Evolutionary conservation across 2,797 vertebrate genomes (phyloP).

Genomic region (Pseudochirops cupreus): DNA sequence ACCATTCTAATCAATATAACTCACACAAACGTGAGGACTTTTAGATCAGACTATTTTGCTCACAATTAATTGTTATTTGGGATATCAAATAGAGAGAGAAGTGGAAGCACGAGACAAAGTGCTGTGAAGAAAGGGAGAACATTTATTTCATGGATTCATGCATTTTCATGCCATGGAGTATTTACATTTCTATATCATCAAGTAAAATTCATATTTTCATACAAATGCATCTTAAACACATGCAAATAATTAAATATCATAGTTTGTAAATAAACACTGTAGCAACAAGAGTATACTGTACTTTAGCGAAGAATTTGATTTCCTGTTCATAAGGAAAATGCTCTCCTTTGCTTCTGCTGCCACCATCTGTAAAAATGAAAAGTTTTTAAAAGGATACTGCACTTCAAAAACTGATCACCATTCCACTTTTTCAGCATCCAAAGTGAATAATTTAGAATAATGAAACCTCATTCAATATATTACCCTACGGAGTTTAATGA

Average conservation of each 20-base stretch:
- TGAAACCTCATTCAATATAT: not conserved
- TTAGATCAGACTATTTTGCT: not conserved
- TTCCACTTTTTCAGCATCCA: not conserved
- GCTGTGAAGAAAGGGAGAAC: conserved; percentile 9
- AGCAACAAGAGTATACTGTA: conserved; percentile 84
- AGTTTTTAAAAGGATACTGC: conserved; percentile 60
- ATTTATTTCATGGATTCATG: not conserved
- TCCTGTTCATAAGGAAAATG: conserved; percentile 95
- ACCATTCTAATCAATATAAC: not conserved
- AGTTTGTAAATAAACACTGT: conserved; percentile 56
- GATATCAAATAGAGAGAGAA: not conserved
- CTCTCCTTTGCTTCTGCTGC: conserved; percentile 90
- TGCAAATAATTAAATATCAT: not conserved
- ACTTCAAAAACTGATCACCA: not conserved
- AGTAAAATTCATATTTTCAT: conserved; percentile 11
- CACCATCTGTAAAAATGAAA: conserved; percentile 88
- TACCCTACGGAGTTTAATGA: not conserved
- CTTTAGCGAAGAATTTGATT: conserved; percentile 98
- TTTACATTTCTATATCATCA: not conserved
- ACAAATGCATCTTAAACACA: conserved; percentile 38
- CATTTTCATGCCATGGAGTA: conserved; percentile 53
- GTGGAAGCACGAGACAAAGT: not conserved
- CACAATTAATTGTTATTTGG: not conserved
- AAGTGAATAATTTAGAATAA: not conserved
- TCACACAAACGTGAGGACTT: not conserved